Percentiles rank a stretch among this genome's conserved stretches.
Conservation (phyloP, 2,113 vertebrate species). For the Entelurus aequoreus region DNA sequence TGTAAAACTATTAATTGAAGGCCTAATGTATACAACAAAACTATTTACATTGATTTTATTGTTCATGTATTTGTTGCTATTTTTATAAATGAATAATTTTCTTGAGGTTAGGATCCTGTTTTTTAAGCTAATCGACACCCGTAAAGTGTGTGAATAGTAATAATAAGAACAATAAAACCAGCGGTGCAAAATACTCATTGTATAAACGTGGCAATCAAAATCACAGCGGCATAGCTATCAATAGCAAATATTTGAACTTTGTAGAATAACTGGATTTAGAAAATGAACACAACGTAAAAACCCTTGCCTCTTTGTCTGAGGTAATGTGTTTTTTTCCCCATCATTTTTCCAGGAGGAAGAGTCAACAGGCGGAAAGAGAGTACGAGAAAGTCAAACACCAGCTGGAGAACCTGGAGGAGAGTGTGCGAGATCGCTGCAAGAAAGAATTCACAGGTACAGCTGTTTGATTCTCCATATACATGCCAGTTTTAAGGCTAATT, state of each 20-base stretch:
- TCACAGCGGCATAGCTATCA: background rate
- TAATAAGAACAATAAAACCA: background rate
- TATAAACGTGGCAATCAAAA: background rate
- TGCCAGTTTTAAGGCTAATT: no score
- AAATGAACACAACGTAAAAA: background rate
- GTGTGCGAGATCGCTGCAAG: conserved; percentile 94
- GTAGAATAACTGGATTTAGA: conserved; percentile 5
- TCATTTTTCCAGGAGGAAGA: conserved; percentile 81
- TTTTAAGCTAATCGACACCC: background rate
- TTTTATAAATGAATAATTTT: background rate
- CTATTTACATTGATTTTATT: background rate
- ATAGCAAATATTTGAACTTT: conserved; percentile 7
- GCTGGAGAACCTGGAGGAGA: conserved; percentile 93
- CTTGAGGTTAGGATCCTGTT: background rate
- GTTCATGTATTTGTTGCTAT: background rate
- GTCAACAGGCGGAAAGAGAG: conserved; percentile 93
- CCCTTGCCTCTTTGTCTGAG: background rate
- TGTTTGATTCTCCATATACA: no score
- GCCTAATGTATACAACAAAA: no score
- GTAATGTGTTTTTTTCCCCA: background rate
- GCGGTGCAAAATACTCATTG: background rate
- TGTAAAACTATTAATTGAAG: no score
- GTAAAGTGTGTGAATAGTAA: background rate
- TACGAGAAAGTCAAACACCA: conserved; percentile 97
- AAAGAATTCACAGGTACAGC: conserved; percentile 92